These are phyloP conservation scores for Cerastoderma edule DNA, from an alignment of 2,888 invertebrate species.

Conservation along the genomic window DNA sequence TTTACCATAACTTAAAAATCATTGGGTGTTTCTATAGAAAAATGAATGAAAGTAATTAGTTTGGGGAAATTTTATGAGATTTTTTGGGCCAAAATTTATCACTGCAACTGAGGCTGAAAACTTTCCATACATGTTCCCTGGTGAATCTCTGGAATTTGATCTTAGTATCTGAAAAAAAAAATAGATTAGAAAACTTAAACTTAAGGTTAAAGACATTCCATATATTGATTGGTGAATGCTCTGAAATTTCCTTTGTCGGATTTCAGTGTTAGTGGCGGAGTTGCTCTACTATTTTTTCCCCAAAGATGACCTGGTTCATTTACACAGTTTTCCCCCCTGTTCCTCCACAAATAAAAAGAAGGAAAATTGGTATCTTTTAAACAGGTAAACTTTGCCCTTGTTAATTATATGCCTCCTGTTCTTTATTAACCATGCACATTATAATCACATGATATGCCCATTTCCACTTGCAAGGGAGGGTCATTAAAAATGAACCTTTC, in stretches of 20 bases:
- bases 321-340: conserved; percentile 78
- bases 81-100: not conserved
- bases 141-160: too few relatives aligned
- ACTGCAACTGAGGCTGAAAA: not conserved
- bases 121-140: not conserved
- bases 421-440: too few relatives aligned
- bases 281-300: conserved; percentile 79
- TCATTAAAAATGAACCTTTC: too few relatives aligned
- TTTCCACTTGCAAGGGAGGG: too few relatives aligned
- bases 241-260: not conserved
- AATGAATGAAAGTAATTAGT: too few relatives aligned
- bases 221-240: not conserved
- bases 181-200: not conserved
- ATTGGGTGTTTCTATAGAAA: too few relatives aligned
- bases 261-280: conserved; percentile 82
- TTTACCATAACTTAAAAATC: too few relatives aligned
- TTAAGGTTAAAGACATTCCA: not conserved
- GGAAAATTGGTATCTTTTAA: conserved; percentile 65
- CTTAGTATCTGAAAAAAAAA: not conserved
- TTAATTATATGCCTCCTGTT: too few relatives aligned
- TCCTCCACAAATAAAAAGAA: conserved; percentile 73
- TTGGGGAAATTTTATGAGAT: not conserved
- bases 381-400: too few relatives aligned
- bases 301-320: conserved; percentile 67
- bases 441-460: too few relatives aligned